Evolutionary conservation across 2,797 vertebrate species (phyloP).

Genomic region (Trachurus trachurus): DNA sequence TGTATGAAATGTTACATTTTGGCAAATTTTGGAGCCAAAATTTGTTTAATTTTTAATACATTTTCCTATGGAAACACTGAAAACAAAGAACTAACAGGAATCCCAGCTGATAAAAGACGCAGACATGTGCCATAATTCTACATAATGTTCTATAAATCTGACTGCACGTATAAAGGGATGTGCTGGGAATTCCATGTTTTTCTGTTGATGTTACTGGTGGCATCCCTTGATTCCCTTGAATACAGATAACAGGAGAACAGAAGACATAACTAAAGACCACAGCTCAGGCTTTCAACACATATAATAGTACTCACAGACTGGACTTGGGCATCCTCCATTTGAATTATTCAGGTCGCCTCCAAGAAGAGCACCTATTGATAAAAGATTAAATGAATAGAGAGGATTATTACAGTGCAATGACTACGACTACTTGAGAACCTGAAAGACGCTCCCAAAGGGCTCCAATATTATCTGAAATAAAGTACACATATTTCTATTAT

Average conservation of each 20-base stretch:
- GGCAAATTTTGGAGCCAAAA: neutral
- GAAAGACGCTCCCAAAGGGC: neutral
- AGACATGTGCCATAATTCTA: neutral
- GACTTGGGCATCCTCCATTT: constrained; percentile 96
- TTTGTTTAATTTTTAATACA: neutral
- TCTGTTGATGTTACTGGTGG: constrained; percentile 88
- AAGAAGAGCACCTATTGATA: constrained; percentile 90
- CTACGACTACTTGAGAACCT: neutral
- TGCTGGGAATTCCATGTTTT: constrained; percentile 67
- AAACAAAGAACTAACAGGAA: constrained; percentile 1
- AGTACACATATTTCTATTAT: neutral
- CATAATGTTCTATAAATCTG: constrained; percentile 8
- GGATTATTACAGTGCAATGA: neutral
- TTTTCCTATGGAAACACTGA: neutral
- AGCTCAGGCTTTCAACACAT: constrained; percentile 23
- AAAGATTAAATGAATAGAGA: constrained; percentile 25
- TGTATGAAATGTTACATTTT: constrained; percentile 15
- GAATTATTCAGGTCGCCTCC: constrained; percentile 95
- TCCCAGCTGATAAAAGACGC: neutral
- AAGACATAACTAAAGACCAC: constrained; percentile 13
- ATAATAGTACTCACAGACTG: constrained; percentile 91
- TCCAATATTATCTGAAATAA: neutral
- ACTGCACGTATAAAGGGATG: neutral
- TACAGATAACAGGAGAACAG: constrained; percentile 26
- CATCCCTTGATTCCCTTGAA: constrained; percentile 78